A percentile compares a stretch with the other conserved stretches of the same genome.
These are phyloP conservation scores for Lutjanus argentimaculatus DNA, from an alignment of 2,797 vertebrate species.

Conservation along the genomic window DNA sequence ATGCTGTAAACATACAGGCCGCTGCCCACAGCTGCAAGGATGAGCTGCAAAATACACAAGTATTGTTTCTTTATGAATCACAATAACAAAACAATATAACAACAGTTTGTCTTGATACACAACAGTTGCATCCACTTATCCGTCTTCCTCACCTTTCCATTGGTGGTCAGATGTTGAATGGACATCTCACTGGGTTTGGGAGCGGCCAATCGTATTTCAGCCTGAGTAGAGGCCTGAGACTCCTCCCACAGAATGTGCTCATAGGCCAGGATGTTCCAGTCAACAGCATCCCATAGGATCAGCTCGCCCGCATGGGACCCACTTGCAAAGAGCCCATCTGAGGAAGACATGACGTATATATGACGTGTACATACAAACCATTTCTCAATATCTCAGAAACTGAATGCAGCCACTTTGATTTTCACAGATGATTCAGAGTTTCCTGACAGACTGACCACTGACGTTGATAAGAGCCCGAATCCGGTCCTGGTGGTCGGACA, in stretches of 20 bases:
- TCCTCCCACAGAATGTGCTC: constrained; percentile 93
- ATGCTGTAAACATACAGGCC: constrained; percentile 95
- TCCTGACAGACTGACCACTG: constrained; percentile 84
- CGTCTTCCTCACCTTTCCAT: constrained; percentile 89
- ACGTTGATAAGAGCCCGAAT: constrained; percentile 92
- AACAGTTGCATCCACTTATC: not conserved
- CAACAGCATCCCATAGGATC: constrained; percentile 92
- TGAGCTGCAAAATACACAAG: constrained; percentile 78
- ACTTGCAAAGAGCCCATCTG: constrained; percentile 91
- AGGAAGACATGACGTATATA: not conserved
- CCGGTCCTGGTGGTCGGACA: constrained; percentile 93
- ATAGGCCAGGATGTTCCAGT: constrained; percentile 90
- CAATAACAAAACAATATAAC: not conserved
- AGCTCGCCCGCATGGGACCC: constrained; percentile 94
- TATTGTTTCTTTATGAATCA: not conserved
- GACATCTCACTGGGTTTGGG: constrained; percentile 92
- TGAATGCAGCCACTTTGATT: not conserved
- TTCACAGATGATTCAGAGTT: accelerated
- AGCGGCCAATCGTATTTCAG: constrained; percentile 88
- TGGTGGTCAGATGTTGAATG: constrained; percentile 91
- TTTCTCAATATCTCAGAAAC: not conserved
- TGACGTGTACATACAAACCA: not conserved
- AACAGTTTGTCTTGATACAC: not conserved
- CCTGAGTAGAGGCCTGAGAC: constrained; percentile 82
- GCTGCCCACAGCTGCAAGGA: constrained; percentile 94